Evolutionary conservation across 92 coral and sea anemone genomes (phyloP).

Genomic region (Phymanthus crucifer): DNA sequence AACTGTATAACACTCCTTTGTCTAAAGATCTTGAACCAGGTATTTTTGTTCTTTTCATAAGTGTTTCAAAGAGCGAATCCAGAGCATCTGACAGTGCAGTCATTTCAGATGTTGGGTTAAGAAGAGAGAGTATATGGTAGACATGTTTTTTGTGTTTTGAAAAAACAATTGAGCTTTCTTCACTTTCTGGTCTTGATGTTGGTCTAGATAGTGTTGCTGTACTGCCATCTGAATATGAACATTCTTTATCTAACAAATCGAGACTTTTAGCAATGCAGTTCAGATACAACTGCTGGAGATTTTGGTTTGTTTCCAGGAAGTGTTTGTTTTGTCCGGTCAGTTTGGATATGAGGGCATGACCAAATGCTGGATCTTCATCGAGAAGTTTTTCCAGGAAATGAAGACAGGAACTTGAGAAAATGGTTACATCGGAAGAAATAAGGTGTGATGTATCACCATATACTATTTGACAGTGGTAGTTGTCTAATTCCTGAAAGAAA

Average conservation of each 20-base stretch:
- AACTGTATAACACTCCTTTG: constrained; percentile 73
- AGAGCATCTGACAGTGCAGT: constrained; percentile 43
- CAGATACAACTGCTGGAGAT: constrained; percentile 67
- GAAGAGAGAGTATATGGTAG: constrained; percentile 65
- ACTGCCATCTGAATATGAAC: neutral
- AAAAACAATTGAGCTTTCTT: neutral
- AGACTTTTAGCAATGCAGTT: constrained; percentile 59
- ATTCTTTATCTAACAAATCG: constrained; percentile 31
- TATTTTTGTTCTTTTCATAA: constrained; percentile 52
- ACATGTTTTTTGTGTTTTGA: constrained; percentile 31
- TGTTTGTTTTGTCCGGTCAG: constrained; percentile 65
- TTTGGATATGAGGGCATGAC: constrained; percentile 70
- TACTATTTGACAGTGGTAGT: constrained; percentile 83
- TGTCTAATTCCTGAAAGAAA: constrained; percentile 78
- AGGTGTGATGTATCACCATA: constrained; percentile 60
- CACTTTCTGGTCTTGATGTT: neutral
- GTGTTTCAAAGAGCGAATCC: constrained; percentile 65
- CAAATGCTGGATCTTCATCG: constrained; percentile 68
- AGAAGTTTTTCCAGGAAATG: constrained; percentile 63
- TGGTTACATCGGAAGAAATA: constrained; percentile 65
- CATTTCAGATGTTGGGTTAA: constrained; percentile 76
- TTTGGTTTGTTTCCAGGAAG: constrained; percentile 70
- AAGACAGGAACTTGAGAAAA: constrained; percentile 61
- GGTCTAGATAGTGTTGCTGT: neutral
- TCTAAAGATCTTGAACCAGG: constrained; percentile 36